phyloP scores from a whole-genome alignment of 2,888 invertebrate species.

The Platypus cylindrus region DNA sequence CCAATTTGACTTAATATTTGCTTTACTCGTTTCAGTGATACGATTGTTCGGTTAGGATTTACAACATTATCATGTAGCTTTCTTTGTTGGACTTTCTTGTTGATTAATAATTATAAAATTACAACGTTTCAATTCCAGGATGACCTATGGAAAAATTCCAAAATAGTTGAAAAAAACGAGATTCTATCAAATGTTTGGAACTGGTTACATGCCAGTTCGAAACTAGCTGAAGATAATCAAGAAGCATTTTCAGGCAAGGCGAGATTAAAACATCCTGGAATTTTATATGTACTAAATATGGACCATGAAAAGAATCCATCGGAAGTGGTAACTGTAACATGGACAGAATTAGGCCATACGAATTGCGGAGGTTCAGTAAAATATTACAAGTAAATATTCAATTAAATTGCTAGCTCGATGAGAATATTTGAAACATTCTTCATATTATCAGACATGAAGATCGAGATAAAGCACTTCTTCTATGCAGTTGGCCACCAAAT shows the following conservation, averaged over 20 bases:
- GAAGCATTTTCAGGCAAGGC: slow-evolving; percentile 34
- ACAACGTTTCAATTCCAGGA: too few species aligned
- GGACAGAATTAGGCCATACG: slow-evolving; percentile 50
- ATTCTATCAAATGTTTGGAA: slow-evolving; percentile 71
- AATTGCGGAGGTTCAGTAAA: slow-evolving; percentile 39
- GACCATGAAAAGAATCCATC: slow-evolving; percentile 42
- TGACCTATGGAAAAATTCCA: slow-evolving; percentile 68
- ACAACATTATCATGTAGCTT: too few species aligned
- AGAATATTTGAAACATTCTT: neutral
- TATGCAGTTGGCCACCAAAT: slow-evolving; percentile 86
- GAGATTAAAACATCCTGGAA: slow-evolving; percentile 51
- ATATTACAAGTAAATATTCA: slow-evolving; percentile 39
- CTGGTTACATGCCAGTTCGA: slow-evolving; percentile 61
- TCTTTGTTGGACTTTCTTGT: too few species aligned
- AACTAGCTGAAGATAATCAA: slow-evolving; percentile 53
- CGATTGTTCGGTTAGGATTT: too few species aligned
- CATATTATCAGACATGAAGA: slow-evolving; percentile 47
- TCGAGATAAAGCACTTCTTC: slow-evolving; percentile 65
- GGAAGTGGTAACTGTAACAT: slow-evolving; percentile 46
- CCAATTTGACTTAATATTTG: neutral
- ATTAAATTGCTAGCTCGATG: neutral
- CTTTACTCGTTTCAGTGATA: neutral
- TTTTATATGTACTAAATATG: slow-evolving; percentile 43
- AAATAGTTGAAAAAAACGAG: slow-evolving; percentile 62
- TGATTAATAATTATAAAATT: too few species aligned